These are phyloP conservation scores for Typhlichthys subterraneus DNA, from an alignment of 2,797 vertebrate genomes.

Conservation along the genomic window DNA sequence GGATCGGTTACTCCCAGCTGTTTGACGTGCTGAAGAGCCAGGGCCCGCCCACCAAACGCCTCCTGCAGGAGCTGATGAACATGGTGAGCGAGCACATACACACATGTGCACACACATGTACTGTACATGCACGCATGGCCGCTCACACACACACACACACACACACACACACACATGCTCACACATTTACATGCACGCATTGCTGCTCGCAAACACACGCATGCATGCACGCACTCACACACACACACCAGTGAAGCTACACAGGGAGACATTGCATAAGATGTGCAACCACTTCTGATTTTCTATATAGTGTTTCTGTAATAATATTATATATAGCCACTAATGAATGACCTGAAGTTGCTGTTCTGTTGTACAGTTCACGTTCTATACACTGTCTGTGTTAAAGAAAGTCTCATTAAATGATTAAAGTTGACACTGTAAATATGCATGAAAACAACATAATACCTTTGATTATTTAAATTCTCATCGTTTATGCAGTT, in stretches of 20 bases:
- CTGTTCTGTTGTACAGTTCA: not conserved
- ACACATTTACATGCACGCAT: no score
- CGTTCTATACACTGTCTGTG: no score
- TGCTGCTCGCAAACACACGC: no score
- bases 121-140: no score
- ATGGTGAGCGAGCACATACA: slow-evolving; percentile 84
- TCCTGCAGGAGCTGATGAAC: slow-evolving; percentile 94
- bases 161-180: no score
- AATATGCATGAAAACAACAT: no score
- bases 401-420: no score
- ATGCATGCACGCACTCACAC: not conserved
- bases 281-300: slow-evolving; percentile 18
- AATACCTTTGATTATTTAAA: not conserved
- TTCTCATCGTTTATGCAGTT: no score
- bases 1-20: slow-evolving; percentile 93
- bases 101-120: not conserved
- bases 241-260: slow-evolving; percentile 3
- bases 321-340: not conserved
- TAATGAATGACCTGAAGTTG: not conserved
- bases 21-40: slow-evolving; percentile 93
- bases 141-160: no score
- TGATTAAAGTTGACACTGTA: no score
- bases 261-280: not conserved
- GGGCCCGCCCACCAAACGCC: slow-evolving; percentile 87
- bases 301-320: slow-evolving; percentile 18